These are phyloP conservation scores for Tragulus kanchil DNA, from an alignment of 2,113 vertebrate species.

Conservation along the genomic window DNA sequence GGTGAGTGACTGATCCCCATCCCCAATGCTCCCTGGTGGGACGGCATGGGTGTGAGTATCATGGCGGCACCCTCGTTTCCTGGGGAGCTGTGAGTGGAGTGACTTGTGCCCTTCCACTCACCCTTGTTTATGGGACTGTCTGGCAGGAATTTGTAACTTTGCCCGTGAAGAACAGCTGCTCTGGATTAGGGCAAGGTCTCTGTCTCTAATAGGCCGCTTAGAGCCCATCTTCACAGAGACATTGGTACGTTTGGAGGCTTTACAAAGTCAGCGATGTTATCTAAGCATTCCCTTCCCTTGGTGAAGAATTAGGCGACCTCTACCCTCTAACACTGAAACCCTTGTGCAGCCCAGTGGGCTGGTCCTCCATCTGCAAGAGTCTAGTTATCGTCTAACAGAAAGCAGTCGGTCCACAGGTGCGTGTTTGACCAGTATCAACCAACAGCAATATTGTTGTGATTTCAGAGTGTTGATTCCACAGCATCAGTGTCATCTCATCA, in stretches of 20 bases:
- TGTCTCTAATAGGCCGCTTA: neutral
- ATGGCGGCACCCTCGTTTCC: neutral
- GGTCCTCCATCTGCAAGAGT: no score
- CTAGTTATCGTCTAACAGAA: neutral
- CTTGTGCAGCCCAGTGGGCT: neutral
- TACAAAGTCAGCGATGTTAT: neutral
- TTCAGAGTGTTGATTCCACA: neutral
- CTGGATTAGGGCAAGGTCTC: neutral
- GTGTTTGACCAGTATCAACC: neutral
- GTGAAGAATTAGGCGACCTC: neutral
- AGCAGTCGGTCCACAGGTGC: neutral
- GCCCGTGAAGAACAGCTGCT: neutral
- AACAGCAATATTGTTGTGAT: neutral
- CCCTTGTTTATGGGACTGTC: neutral
- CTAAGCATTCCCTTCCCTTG: neutral
- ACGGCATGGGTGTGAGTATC: fast-evolving
- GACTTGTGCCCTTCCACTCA: neutral
- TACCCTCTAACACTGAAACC: neutral
- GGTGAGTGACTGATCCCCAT: constrained; percentile 87
- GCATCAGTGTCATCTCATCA: neutral
- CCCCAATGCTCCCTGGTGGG: neutral
- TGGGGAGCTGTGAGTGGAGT: neutral
- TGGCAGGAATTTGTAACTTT: neutral
- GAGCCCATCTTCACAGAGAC: neutral
- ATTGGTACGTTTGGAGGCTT: neutral